A percentile compares a stretch with the other conserved stretches of the same genome.
Evolutionary conservation across 2,797 vertebrate genomes (phyloP).

Genomic region (Halcyon chelicuti): DNA sequence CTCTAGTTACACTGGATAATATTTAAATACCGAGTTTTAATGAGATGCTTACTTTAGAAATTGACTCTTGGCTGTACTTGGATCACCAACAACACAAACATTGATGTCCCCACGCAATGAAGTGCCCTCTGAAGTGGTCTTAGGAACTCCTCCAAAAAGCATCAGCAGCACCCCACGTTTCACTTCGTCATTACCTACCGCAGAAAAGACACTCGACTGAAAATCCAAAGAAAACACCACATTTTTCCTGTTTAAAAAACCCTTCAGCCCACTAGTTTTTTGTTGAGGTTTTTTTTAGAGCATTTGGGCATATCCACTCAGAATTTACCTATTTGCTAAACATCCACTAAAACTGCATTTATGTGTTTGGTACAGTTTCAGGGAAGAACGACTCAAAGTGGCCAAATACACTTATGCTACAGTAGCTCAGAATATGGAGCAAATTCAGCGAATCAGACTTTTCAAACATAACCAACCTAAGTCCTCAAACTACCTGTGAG

Average conservation of each 20-base stretch:
- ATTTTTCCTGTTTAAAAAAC: neutral
- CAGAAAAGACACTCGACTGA: neutral
- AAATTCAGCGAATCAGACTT: neutral
- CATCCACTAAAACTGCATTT: neutral
- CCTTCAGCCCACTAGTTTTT: neutral
- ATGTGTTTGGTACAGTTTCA: neutral
- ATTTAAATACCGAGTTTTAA: neutral
- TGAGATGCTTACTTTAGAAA: conserved; percentile 91
- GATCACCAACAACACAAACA: conserved; percentile 95
- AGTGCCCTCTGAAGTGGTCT: conserved; percentile 95
- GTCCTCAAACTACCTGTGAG: neutral
- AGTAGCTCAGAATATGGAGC: neutral
- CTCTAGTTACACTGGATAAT: neutral
- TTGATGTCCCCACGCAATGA: conserved; percentile 96
- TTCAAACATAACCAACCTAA: neutral
- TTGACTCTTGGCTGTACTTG: conserved; percentile 98
- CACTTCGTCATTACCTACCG: conserved; percentile 94
- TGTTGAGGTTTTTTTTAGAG: neutral
- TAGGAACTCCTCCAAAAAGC: conserved; percentile 97
- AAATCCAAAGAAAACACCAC: neutral
- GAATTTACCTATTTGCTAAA: neutral
- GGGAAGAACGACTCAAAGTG: neutral
- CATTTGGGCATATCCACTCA: accelerated
- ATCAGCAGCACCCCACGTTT: conserved; percentile 96
- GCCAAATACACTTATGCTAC: neutral